Base-by-base conservation (phyloP, 1,140 invertebrate species). In the Drosophila lowei region DNA sequence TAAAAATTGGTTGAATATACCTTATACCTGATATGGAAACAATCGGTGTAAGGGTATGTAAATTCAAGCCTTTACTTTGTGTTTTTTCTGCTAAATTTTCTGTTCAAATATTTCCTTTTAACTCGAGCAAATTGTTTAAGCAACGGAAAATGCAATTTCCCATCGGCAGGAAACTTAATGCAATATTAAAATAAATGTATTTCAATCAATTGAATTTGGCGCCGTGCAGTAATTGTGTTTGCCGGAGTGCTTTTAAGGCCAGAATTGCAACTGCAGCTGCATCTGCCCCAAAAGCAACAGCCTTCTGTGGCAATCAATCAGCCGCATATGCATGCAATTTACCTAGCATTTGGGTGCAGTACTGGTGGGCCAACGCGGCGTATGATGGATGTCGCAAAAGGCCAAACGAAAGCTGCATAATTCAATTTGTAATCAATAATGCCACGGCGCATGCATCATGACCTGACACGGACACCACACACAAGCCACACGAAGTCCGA, bases 371-470 rank as follows among this genome's bases (percentile, higher is more conserved):
- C 56, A 53, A 38, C 44, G 47, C 52, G 46, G 54, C 60, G 65
- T 50, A 57, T 79, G 80, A 85, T 85, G 64, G 80, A 84, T 84
- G 56, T 21, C n/a, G 42, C 16, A 49, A 38, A 25, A 43, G 43
- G 23, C 30, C 8, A 7, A 41, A 30, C 47, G 56, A 66, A 77
- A 63, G 70, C 48, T 77, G 77, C 80, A 79, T 85, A 77, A 84
- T 77, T 77, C 66, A 74, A 84, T 79, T 79, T 72, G 60, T 50
- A 85, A 85, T 85, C 80, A 76, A 85, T 85, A 85, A 73, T 70
- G 57, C 23, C 46, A 18, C 0, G 38, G 34, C 53, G 38, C 9
- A 52, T 38, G 53, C 23, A 42, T 21, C 21, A n/a, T 57, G 23
- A 55, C 42, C 44, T 56, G 42, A 21, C 30, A 71, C 48, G 44